A percentile compares a stretch with the other conserved stretches of the same genome.
Evolutionary conservation across 2,888 invertebrate species (phyloP).

Genomic region (Synanthedon myopaeformis): DNA sequence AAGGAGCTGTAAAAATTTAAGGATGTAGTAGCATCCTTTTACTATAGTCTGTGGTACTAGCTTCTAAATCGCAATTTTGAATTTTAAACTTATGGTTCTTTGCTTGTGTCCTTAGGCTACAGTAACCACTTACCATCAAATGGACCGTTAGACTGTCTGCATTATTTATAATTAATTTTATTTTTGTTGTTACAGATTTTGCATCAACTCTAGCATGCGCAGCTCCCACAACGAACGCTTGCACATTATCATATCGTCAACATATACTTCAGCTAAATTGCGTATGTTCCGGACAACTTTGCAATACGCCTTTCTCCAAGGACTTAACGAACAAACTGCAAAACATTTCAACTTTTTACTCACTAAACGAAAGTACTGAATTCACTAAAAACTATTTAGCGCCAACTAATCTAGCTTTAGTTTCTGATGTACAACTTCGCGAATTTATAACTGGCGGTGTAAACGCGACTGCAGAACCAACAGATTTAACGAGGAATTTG

Average conservation of each 20-base stretch:
- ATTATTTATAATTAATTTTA: background rate
- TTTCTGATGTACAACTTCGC: constrained; percentile 26
- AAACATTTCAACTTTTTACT: constrained; percentile 27
- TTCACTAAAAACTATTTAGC: constrained; percentile 24
- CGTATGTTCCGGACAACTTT: constrained; percentile 36
- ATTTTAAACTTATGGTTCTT: too few relatives aligned
- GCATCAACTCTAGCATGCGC: constrained; percentile 36
- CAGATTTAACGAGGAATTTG: constrained; percentile 10
- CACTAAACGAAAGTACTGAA: constrained; percentile 19
- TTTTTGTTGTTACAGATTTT: constrained; percentile 30
- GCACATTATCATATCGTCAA: constrained; percentile 27
- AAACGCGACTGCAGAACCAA: constrained; percentile 9
- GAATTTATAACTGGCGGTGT: constrained; percentile 24
- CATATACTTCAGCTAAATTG: constrained; percentile 36
- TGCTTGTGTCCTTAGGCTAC: too few relatives aligned
- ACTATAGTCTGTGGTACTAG: too few relatives aligned
- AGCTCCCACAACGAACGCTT: constrained; percentile 21
- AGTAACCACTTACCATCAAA: too few relatives aligned
- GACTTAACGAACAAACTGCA: constrained; percentile 33
- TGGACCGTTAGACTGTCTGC: too few relatives aligned
- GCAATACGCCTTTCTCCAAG: constrained; percentile 42
- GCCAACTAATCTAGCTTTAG: background rate
- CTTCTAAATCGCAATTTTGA: too few relatives aligned
- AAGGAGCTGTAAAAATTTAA: too few relatives aligned
- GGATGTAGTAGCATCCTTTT: too few relatives aligned